Base-by-base conservation (phyloP, 2,888 invertebrate species). In the Panzeria rudis region DNA sequence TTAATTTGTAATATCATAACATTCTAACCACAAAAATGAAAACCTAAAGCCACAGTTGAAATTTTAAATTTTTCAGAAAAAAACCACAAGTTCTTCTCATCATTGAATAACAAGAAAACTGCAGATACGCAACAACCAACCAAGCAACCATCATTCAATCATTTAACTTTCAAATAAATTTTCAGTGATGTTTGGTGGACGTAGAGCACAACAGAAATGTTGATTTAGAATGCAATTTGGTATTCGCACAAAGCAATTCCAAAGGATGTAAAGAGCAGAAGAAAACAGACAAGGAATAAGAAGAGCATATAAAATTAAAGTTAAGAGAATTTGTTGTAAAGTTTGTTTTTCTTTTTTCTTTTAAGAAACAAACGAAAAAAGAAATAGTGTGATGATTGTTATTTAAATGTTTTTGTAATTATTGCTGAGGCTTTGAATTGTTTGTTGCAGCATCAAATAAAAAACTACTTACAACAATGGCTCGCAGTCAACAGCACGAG, bases 71-170 rank as follows among this genome's bases (percentile, higher is more conserved):
- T 73, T 72, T 68, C 3, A 38, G 11, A 38, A 7, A 44, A 44
- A 76, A 77, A 81, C 73, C 77, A 52, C 84, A 80, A 68, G n/a
- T n/a, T n/a, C n/a, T 77, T 47, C 62, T 69, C 69, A 69, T 75
- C 71, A 64, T 71, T 79, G 38, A 69, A 38, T 35, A 68, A 50
- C 4, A 29, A 17, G 44, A 41, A 29, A 64, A 25, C n/a, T 32
- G n/a, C 1, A 66, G 44, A 38, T 44, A 41, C 35, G 32, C 41
- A n/a, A 23, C 44, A 5, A 9, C 25, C 47, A 66, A 54, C 25
- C 11, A 35, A 38, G 11, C 44, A 44, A 15, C 11, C 38, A 35
- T 23, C 44, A 64, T 76, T 50, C 69, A 77, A 81, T 81, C 50
- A 75, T 68, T 81, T 59, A 29, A 35, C 17, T 41, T 47, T 68